These are phyloP conservation scores for Drosophila mimetica DNA, from an alignment of 2,888 invertebrate species.

Conservation along the genomic window DNA sequence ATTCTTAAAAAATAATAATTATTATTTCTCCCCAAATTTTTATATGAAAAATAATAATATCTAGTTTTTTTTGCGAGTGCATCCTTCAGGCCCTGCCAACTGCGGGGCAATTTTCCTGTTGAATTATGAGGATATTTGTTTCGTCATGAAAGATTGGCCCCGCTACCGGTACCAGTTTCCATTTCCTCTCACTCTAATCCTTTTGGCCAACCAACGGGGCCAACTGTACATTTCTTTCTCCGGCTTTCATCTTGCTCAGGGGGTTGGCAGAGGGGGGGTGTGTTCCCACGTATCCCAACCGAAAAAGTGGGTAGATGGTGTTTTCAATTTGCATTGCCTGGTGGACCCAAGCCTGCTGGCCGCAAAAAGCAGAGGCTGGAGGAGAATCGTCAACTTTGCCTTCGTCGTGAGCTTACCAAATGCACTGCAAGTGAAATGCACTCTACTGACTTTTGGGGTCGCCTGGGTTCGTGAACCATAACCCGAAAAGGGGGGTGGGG, in stretches of 20 bases:
- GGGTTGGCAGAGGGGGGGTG: too few species aligned
- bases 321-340: constrained; percentile 54
- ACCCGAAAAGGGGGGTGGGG: constrained; percentile 4
- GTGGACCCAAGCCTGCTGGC: constrained; percentile 40
- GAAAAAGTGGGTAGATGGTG: constrained; percentile 15
- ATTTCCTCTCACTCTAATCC: constrained; percentile 54
- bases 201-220: constrained; percentile 52
- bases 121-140: constrained; percentile 82
- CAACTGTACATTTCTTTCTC: constrained; percentile 52
- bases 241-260: constrained; percentile 36
- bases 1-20: too few species aligned
- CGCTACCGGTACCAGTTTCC: constrained; percentile 41
- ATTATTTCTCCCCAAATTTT: too few species aligned
- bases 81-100: constrained; percentile 38
- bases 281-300: background rate
- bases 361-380: constrained; percentile 42
- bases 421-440: constrained; percentile 79
- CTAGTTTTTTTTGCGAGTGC: background rate
- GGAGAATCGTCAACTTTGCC: constrained; percentile 76
- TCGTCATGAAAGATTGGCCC: constrained; percentile 82
- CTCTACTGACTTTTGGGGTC: constrained; percentile 63
- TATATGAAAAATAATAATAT: too few species aligned
- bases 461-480: constrained; percentile 47
- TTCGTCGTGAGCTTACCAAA: constrained; percentile 78
- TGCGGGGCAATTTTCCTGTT: constrained; percentile 77